These are phyloP conservation scores for Hippopotamyrus pictus DNA, from an alignment of 2,797 vertebrate species.

Conservation along the genomic window DNA sequence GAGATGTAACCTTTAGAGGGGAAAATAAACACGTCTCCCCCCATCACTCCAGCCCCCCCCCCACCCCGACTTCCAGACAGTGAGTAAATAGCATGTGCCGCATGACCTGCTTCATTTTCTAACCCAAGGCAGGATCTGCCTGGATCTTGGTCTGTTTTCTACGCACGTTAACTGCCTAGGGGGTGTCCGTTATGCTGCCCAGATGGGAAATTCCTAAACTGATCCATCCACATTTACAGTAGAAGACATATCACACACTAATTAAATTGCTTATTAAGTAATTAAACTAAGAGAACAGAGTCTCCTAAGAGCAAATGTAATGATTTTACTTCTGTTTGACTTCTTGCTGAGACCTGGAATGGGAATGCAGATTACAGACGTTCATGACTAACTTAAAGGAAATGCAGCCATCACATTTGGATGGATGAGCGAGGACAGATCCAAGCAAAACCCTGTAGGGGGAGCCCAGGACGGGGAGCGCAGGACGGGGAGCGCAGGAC, in stretches of 20 bases:
- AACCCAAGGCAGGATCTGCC: neutral
- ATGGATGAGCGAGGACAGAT: neutral
- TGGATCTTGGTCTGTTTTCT: neutral
- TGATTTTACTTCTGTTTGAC: neutral
- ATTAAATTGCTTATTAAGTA: neutral
- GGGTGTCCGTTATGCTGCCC: neutral
- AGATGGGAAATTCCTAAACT: neutral
- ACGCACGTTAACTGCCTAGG: neutral
- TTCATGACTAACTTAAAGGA: neutral
- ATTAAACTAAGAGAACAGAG: neutral
- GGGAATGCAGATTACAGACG: neutral
- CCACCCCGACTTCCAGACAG: neutral
- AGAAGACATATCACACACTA: neutral
- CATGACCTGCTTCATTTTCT: neutral
- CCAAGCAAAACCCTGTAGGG: neutral
- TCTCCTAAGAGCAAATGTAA: neutral
- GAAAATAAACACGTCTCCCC: slow-evolving; percentile 1
- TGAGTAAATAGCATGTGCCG: neutral
- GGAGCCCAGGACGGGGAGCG: neutral
- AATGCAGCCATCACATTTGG: neutral
- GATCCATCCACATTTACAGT: neutral
- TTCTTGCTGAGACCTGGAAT: neutral
- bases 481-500: neutral
- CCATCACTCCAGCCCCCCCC: neutral
- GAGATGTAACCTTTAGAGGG: slow-evolving; percentile 1